Evolutionary conservation across 1,140 invertebrate genomes (phyloP), one percentile per base, ranked within the genome.

Genomic region (Stenopsyche tienmushanensis): DNA sequence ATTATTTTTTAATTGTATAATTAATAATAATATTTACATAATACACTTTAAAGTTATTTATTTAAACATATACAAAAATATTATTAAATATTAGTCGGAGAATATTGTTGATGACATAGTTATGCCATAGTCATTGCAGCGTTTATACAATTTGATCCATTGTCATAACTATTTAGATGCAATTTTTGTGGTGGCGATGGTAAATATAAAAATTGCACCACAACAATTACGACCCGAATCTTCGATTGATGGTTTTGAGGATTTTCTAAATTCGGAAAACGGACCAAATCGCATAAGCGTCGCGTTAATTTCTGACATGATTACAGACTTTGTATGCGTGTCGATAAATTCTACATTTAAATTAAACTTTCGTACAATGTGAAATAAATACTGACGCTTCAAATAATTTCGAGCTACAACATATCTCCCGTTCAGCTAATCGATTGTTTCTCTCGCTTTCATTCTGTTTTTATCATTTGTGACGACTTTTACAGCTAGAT

Each of bases 31-130:
- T 70, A 70, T 70, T 65, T 70, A 70, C 68, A 70, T 65, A 70
- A 65, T 70, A 69, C 45, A 65, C 45, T 55, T 65, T 65, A 63
- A 65, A 66, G 58, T 62, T 66, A 66, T 64, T 66, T 54, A 63
- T 66, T 69, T 66, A 62, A 70, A 69, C 67, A 70, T 70, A 70
- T 70, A 70, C 65, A 70, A 70, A 70, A 70, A 70, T 70, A 70
- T 70, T 70, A 64, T 69, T 70, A 70, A 69, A 41, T 65, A 66
- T 47, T 66, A 70, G 62, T 64, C 47, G 54, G 41, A 23, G 41
- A 53, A 42, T 24, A 60, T 29, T 29, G 29, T 65, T 34, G 44
- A 65, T 57, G 63, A 47, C 18, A 21, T n/a, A 13, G 15, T 47
- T 2, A 47, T 26, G 24, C 8, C 1, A 25, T 60, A 5, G 15